These are phyloP conservation scores for Aphis craccivora DNA, from an alignment of 1,140 invertebrate species.

Conservation along the genomic window DNA sequence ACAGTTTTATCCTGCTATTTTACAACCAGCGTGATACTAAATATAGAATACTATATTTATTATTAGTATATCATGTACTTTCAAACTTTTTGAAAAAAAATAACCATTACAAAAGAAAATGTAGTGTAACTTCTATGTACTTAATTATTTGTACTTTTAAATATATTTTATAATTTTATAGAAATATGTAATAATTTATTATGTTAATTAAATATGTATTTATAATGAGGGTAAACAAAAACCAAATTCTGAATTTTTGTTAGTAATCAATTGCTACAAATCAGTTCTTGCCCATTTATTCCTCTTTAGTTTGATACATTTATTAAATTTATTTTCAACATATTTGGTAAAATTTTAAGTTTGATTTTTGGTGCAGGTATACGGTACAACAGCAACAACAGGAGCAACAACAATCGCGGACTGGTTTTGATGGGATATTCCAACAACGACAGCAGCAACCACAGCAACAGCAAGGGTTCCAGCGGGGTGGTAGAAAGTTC, in stretches of 20 bases:
- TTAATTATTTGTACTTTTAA: not conserved
- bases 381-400: not conserved
- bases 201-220: not conserved
- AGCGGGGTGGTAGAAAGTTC: slow-evolving; percentile 16
- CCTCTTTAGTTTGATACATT: not conserved
- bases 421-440: not conserved
- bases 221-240: not conserved
- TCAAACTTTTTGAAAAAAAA: not conserved
- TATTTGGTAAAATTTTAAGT: not conserved
- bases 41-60: not conserved
- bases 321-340: not conserved
- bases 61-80: not conserved
- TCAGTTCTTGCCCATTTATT: not conserved
- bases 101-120: not conserved
- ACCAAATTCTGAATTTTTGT: not conserved
- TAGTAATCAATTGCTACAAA: not conserved
- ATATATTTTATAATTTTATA: not conserved
- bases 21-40: not conserved
- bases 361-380: not conserved
- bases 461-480: slow-evolving; percentile 41
- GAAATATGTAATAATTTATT: not conserved
- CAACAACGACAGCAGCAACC: not conserved
- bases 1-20: not conserved
- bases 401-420: not conserved
- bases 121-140: not conserved